Base-by-base conservation (phyloP, 1,140 invertebrate genomes). In the Spodoptera litura region DNA sequence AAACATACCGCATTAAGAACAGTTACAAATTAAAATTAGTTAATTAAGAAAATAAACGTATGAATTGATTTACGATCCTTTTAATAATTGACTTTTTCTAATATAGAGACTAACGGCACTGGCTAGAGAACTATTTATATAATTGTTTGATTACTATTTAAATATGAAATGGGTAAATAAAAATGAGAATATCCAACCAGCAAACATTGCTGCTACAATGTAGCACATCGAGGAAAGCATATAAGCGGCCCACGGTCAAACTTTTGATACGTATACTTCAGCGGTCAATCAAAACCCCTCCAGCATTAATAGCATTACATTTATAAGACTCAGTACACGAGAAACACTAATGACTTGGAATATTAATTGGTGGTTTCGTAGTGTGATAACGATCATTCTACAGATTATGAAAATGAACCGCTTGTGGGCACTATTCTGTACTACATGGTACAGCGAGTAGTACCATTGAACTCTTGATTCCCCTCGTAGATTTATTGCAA, bases 401-500 rank as follows among this genome's bases (percentile, higher is more conserved):
- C 44, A 64, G 49, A 74, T 62, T 62, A 38, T 62, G 58, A 75
- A 59, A 75, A 75, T 75, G 73, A 75, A 62, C 52, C 59, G 58
- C 73, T 55, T 12, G 20, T 53, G 62, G 44, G 20, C 25, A 52
- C 49, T 35, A 49, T 64, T 52, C 44, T 62, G 55, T 51, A 53
- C 25, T 49, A 68, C n/a, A 49, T 58, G 11, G 20, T 53, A 68
- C 4, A 25, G 15, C 55, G n/a, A 55, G 20, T 51, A 70, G 20
- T 53, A 75, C 35, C 73, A 64, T 75, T 75, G 73, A 64, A 75
- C 59, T 75, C 73, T 75, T 64, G 44, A 75, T 64, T 75, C 49
- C n/a, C 20, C 20, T 20, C 52, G 72, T 12, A 74, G 31, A 73
- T 59, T 27, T 62, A 62, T 62, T 64, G 73, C 59, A 38, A 52